A percentile compares a stretch with the other conserved stretches of the same genome.
Evolutionary conservation across 2,797 vertebrate species (phyloP).

Genomic region (Brachymystax lenok): DNA sequence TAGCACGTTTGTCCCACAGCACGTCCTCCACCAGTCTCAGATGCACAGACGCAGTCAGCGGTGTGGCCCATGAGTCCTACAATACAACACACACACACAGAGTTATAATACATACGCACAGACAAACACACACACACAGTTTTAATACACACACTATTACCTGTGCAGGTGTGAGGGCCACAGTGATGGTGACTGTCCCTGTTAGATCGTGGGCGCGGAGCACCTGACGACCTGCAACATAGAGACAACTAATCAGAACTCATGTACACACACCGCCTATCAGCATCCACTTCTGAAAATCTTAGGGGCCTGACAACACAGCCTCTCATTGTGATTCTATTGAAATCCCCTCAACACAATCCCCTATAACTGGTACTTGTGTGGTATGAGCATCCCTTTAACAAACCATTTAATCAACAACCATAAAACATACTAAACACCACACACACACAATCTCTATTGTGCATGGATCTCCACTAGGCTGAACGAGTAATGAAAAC

Average conservation of each 20-base stretch:
- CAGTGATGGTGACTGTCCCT: conserved; percentile 59
- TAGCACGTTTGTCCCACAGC: conserved; percentile 46
- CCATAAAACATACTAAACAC: too few relatives aligned
- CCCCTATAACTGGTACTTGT: too few relatives aligned
- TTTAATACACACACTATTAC: conserved; percentile 21
- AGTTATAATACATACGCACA: conserved; percentile 13
- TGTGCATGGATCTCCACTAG: background rate
- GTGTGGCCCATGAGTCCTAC: conserved; percentile 46
- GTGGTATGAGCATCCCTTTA: too few relatives aligned
- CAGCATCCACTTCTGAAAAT: too few relatives aligned
- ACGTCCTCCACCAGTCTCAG: conserved; percentile 70
- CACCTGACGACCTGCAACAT: conserved; percentile 47
- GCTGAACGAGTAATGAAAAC: conserved; percentile 57
- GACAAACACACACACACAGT: background rate
- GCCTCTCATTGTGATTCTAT: background rate
- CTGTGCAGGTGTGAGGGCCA: conserved; percentile 50
- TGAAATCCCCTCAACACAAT: background rate
- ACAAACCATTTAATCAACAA: too few relatives aligned
- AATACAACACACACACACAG: conserved; percentile 1
- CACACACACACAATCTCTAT: conserved; percentile 2
- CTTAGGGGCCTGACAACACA: background rate
- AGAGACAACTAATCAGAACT: conserved; percentile 44
- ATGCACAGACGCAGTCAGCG: conserved; percentile 50
- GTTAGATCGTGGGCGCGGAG: conserved; percentile 59
- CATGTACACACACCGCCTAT: background rate